Base-by-base conservation (phyloP, 2,113 vertebrate genomes). In the Sphaerodactylus townsendi region DNA sequence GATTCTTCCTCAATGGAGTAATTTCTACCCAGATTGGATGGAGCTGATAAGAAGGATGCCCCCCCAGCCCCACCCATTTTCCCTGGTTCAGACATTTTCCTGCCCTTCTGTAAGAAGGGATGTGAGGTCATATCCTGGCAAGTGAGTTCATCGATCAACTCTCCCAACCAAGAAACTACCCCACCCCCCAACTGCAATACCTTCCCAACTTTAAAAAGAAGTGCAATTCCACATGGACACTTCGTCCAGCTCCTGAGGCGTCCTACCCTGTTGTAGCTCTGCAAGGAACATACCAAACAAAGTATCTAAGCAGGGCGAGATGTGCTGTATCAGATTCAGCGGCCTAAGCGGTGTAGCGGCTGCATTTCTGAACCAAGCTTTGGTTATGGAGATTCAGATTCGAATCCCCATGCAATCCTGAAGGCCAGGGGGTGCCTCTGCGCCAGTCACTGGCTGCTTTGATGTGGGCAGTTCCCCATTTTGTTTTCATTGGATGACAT, bases 71-170 rank as follows among this genome's bases (percentile, higher is more conserved):
- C 75, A 89, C 87, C 89, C 1, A 2, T 81, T 89, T 86, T 86
- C 84, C 89, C 30, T 0, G 0, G 28, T 28, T 82, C 68, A 17
- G 1, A 37, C 91, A 79, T 82, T 62, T 73, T 48, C 69, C 83
- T 64, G 48, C 37, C 48, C 28, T 19, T 1, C 90, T 64, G 39
- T 86, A 10, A 0, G 69, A 90, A 79, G 81, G 93, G 91, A 93
- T 86, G 64, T 86, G 19, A 10, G 77, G 86, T 86, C 91, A 90
- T 19, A 0, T 75, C 69, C 62, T 53, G 83, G 84, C 92, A 82
- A 28, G 59, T 89, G n/a, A 83, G 75, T 90, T 89, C 87, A 89
- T 89, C 88, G 85, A 85, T 90, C 90, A 84, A 91, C 87, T 59
- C 30, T 75, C 62, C 77, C 82, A 56, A 82, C 4, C 39, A 78